Conservation (phyloP, 2,113 vertebrate species). For the Actenoides hombroni region DNA sequence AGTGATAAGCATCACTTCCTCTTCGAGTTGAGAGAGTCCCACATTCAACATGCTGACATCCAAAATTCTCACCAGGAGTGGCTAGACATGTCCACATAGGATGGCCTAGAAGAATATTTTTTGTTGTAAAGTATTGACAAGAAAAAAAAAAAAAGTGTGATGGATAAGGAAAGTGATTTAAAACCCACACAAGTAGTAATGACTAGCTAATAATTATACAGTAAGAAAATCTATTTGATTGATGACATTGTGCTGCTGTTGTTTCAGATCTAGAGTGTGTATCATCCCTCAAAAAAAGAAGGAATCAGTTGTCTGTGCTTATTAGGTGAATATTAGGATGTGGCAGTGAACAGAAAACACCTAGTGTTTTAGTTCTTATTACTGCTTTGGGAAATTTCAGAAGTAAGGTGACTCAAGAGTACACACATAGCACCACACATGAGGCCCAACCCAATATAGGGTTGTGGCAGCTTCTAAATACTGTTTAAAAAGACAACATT, state of each 20-base stretch:
- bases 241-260: neutral
- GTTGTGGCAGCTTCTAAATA: neutral
- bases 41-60: neutral
- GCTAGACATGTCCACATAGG: neutral
- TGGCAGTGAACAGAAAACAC: neutral
- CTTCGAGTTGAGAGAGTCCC: neutral
- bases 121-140: neutral
- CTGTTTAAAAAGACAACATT: neutral
- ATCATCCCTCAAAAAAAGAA: neutral
- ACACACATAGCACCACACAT: rapidly evolving
- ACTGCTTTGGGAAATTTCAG: neutral
- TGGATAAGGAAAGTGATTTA: neutral
- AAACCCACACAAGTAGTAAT: neutral
- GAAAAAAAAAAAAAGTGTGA: neutral
- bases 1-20: neutral
- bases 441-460: neutral
- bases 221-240: neutral
- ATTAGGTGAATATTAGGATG: neutral
- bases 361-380: neutral
- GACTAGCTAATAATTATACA: neutral
- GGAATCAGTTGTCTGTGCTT: neutral
- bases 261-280: neutral
- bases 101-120: neutral
- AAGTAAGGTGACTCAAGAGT: neutral
- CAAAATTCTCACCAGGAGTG: neutral